phyloP scores from a whole-genome alignment of 1,140 invertebrate genomes.

The Heliconius hermathena region DNA sequence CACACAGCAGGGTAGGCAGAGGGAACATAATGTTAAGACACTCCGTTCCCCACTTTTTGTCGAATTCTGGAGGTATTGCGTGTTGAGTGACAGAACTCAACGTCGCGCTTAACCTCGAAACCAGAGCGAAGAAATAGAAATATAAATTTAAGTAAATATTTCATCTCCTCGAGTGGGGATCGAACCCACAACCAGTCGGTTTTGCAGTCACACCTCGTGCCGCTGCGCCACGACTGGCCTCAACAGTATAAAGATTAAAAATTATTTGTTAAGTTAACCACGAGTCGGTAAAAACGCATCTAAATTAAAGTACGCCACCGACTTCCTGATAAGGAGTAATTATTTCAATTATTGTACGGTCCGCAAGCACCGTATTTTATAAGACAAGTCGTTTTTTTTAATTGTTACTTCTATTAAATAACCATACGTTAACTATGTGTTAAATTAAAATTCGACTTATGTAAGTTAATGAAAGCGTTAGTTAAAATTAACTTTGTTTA shows the following conservation, averaged over 20 bases:
- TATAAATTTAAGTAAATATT: too few species aligned
- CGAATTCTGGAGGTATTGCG: too few species aligned
- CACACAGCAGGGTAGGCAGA: too few species aligned
- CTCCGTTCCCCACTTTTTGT: too few species aligned
- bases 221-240: too few species aligned
- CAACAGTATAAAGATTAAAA: slow-evolving; percentile 70
- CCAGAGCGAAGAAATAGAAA: too few species aligned
- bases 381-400: slow-evolving; percentile 30
- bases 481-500: neutral
- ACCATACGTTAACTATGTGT: slow-evolving; percentile 27
- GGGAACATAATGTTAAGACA: too few species aligned
- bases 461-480: slow-evolving; percentile 18
- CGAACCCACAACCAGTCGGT: slow-evolving; percentile 32
- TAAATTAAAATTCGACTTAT: slow-evolving; percentile 29
- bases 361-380: slow-evolving; percentile 43
- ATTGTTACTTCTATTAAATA: slow-evolving; percentile 32
- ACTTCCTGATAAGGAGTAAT: slow-evolving; percentile 78
- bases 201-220: slow-evolving; percentile 6
- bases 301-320: slow-evolving; percentile 68
- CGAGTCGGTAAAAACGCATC: slow-evolving; percentile 62
- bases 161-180: too few species aligned
- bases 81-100: too few species aligned
- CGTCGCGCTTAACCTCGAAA: too few species aligned
- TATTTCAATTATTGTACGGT: slow-evolving; percentile 75
- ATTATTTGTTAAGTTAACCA: slow-evolving; percentile 68